A percentile compares a stretch with the other conserved stretches of the same genome.
phyloP scores from a whole-genome alignment of 1,140 invertebrate species.

The Rhagoletis zephyria region DNA sequence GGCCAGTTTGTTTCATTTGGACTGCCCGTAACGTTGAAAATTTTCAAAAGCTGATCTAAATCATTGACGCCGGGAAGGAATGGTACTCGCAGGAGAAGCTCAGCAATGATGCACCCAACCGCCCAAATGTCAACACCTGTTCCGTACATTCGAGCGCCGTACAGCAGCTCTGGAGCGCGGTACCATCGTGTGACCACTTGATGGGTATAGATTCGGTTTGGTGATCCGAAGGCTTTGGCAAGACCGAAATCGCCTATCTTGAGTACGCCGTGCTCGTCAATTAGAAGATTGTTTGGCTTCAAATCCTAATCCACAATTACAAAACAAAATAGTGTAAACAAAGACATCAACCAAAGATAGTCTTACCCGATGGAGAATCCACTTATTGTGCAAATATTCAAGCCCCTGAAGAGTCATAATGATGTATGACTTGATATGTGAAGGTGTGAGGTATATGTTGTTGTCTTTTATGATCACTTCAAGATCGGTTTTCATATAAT shows the following conservation, averaged over 20 bases:
- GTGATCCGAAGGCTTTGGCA: conserved; percentile 97
- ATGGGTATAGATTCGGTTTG: conserved; percentile 96
- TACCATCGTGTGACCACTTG: conserved; percentile 98
- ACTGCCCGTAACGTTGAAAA: conserved; percentile 93
- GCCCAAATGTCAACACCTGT: conserved; percentile 98
- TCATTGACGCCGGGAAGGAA: conserved; percentile 97
- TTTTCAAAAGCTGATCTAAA: conserved; percentile 94
- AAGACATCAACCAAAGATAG: too few relatives aligned
- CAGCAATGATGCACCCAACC: conserved; percentile 96
- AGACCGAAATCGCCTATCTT: conserved; percentile 99
- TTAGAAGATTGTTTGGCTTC: conserved; percentile 98
- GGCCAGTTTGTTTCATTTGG: conserved; percentile 95
- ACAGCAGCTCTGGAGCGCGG: conserved; percentile 95
- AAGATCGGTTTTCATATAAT: conserved; percentile 99
- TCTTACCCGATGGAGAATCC: conserved; percentile 98
- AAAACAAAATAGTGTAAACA: too few relatives aligned
- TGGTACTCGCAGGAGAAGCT: conserved; percentile 91
- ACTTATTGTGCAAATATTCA: conserved; percentile 95
- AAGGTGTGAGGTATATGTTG: conserved; percentile 89
- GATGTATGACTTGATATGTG: conserved; percentile 96
- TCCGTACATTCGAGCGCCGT: conserved; percentile 94
- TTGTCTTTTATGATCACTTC: conserved; percentile 92
- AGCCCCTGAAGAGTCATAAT: conserved; percentile 94
- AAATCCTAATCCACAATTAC: too few relatives aligned
- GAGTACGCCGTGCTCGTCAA: conserved; percentile 91